Conservation (phyloP, 2,113 vertebrate genomes). For the Rhizomys pruinosus region DNA sequence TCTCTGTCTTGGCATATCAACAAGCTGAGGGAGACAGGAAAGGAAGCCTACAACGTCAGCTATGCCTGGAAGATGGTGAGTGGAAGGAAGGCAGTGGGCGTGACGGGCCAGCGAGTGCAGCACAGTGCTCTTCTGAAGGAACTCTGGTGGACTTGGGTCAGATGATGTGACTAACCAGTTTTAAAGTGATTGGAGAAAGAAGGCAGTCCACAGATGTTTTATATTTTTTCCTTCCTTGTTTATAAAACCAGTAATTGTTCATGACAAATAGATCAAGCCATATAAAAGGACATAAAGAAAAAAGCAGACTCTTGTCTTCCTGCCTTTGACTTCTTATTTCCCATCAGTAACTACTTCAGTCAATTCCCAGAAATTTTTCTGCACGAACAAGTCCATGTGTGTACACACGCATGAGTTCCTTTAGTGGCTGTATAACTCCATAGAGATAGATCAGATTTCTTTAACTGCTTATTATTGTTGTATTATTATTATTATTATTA, state of each 20-base stretch:
- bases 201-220: background rate
- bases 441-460: background rate
- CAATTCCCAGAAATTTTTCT: conserved; percentile 7
- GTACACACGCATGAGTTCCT: background rate
- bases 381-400: background rate
- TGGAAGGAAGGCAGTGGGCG: background rate
- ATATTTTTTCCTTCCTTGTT: background rate
- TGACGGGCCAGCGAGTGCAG: fast-evolving
- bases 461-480: no score
- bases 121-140: fast-evolving
- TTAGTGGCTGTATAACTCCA: background rate
- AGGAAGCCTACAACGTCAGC: conserved; percentile 97
- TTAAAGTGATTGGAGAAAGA: background rate
- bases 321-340: background rate
- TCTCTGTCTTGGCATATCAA: conserved; percentile 98
- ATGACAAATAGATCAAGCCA: background rate
- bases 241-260: background rate
- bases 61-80: conserved; percentile 99
- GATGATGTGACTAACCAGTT: background rate
- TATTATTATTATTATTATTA: no score
- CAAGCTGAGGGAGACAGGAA: conserved; percentile 93
- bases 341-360: background rate
- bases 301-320: background rate
- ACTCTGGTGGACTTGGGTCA: background rate
- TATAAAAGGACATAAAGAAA: background rate